A percentile compares a stretch with the other conserved stretches of the same genome.
These are phyloP conservation scores for Marmota flaviventris DNA, from an alignment of 2,113 vertebrate genomes.

Conservation along the genomic window DNA sequence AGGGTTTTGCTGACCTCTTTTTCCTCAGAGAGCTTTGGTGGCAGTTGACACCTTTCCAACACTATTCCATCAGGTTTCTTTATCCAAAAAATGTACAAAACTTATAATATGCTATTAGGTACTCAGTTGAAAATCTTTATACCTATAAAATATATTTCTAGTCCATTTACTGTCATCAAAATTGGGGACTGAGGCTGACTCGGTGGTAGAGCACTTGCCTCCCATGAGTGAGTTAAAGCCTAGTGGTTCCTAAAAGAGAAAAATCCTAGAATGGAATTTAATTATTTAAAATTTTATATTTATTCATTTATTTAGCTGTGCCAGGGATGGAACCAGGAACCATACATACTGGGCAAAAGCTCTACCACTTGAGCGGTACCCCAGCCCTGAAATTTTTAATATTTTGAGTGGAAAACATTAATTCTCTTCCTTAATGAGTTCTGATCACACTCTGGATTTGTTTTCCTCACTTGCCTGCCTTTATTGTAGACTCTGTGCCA, in stretches of 20 bases:
- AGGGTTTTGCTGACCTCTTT: not conserved
- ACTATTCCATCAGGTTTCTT: not conserved
- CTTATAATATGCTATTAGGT: not conserved
- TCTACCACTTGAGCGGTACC: not conserved
- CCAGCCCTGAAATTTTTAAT: not conserved
- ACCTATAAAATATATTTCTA: slow-evolving; percentile 30
- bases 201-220: too few species aligned
- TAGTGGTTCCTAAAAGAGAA: not conserved
- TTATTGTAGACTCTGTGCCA: not conserved
- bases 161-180: slow-evolving; percentile 15
- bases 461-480: not conserved
- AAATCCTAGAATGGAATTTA: not conserved
- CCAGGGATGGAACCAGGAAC: not conserved
- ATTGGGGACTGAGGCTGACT: not conserved
- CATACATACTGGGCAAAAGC: not conserved
- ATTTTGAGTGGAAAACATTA: not conserved
- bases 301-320: not conserved
- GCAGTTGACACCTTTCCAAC: not conserved
- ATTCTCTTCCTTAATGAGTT: not conserved
- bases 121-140: not conserved
- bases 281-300: not conserved
- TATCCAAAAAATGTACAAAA: not conserved
- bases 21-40: not conserved
- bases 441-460: not conserved
- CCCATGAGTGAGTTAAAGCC: not conserved